phyloP scores from a whole-genome alignment of 2,888 invertebrate species.

The Diaperis boleti region DNA sequence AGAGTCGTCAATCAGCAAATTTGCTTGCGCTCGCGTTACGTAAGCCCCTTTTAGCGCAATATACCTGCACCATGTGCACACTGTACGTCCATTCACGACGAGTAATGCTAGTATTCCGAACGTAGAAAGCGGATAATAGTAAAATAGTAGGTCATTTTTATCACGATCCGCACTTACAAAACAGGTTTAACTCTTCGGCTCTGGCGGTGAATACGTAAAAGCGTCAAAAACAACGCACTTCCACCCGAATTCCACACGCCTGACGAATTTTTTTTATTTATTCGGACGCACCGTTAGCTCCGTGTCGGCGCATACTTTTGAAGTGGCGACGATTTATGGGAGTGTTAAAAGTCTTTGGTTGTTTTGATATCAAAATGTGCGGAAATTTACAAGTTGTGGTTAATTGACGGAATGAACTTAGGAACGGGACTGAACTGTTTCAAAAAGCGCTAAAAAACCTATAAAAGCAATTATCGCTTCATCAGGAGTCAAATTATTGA shows the following conservation, averaged over 20 bases:
- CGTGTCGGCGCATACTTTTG: conserved; percentile 6
- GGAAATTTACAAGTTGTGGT: conserved; percentile 1
- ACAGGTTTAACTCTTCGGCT: conserved; percentile 39
- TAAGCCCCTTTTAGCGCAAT: conserved; percentile 25
- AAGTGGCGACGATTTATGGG: not conserved
- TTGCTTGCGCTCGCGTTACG: conserved; percentile 22
- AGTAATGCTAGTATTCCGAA: conserved; percentile 42
- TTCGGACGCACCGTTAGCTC: conserved; percentile 2
- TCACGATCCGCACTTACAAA: conserved; percentile 44
- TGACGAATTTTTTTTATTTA: conserved; percentile 11
- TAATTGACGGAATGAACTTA: no score
- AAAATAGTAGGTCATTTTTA: conserved; percentile 47
- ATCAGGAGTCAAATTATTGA: no score
- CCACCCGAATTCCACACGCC: conserved; percentile 3
- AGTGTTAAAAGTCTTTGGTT: conserved; percentile 6
- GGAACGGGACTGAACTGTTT: no score
- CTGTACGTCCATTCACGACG: conserved; percentile 43
- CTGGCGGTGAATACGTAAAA: conserved; percentile 29
- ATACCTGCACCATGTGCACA: conserved; percentile 34
- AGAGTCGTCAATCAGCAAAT: conserved; percentile 14
- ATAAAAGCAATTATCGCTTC: no score
- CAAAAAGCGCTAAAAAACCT: no score
- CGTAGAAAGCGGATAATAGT: conserved; percentile 47
- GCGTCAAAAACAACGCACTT: conserved; percentile 12
- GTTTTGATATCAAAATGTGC: conserved; percentile 4